These are phyloP conservation scores for Diachasmimorpha longicaudata DNA, from an alignment of 1,140 invertebrate species.

Conservation along the genomic window DNA sequence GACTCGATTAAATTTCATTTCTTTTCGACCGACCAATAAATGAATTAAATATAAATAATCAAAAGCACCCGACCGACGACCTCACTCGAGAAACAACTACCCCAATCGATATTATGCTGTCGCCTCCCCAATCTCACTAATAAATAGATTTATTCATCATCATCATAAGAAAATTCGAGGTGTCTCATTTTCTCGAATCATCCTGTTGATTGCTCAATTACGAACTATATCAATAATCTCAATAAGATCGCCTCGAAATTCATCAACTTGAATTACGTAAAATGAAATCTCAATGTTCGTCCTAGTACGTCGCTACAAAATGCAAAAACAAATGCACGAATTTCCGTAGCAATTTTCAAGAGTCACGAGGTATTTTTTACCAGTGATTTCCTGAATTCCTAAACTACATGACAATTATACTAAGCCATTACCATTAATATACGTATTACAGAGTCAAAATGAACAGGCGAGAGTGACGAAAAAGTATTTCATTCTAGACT, in stretches of 20 bases:
- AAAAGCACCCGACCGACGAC: too few species aligned
- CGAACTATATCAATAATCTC: too few species aligned
- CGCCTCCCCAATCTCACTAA: too few species aligned
- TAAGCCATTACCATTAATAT: constrained; percentile 28
- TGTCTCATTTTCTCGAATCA: too few species aligned
- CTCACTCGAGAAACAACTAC: too few species aligned
- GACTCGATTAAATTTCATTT: too few species aligned
- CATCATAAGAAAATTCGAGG: too few species aligned
- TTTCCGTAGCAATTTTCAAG: neutral
- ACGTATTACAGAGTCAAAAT: constrained; percentile 16
- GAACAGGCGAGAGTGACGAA: constrained; percentile 5
- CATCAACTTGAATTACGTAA: neutral
- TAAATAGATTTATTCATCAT: too few species aligned
- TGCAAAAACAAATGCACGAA: neutral
- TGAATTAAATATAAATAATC: too few species aligned
- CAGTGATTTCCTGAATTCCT: neutral
- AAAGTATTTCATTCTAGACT: constrained; percentile 47
- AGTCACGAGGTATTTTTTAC: neutral
- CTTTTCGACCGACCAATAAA: too few species aligned
- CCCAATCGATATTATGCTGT: too few species aligned
- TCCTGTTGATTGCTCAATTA: too few species aligned
- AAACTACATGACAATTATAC: constrained; percentile 23
- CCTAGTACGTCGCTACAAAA: neutral
- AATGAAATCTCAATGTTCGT: neutral
- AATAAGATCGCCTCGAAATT: neutral